Evolutionary conservation across 1,140 invertebrate species (phyloP).

Genomic region (Berghia stephanieae): DNA sequence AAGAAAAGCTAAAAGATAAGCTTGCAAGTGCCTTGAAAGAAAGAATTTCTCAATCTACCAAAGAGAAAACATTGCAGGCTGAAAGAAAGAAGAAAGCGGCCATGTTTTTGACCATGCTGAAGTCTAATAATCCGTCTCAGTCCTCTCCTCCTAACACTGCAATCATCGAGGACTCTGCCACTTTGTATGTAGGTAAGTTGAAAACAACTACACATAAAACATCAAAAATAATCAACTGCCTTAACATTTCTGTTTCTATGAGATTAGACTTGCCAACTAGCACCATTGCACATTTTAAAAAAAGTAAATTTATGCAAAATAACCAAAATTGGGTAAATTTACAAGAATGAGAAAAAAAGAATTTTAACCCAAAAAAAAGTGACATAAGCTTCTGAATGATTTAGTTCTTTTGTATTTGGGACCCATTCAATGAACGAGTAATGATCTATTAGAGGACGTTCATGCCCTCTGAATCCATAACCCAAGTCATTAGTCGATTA

Average conservation of each 20-base stretch:
- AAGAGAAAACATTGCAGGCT: constrained; percentile 76
- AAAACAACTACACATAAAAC: neutral
- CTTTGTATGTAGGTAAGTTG: constrained; percentile 14
- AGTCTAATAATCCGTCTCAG: constrained; percentile 43
- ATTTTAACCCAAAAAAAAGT: neutral
- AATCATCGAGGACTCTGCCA: constrained; percentile 14
- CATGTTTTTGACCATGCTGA: constrained; percentile 67
- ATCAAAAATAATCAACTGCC: neutral
- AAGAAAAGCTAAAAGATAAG: constrained; percentile 75
- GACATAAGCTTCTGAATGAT: too few species aligned
- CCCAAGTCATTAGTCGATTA: too few species aligned
- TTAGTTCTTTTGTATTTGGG: too few species aligned
- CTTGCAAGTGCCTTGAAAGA: constrained; percentile 73
- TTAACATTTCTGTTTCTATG: neutral
- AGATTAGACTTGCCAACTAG: neutral
- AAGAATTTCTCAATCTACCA: constrained; percentile 70
- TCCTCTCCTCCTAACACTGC: constrained; percentile 12
- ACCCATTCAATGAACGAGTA: too few species aligned
- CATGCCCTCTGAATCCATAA: too few species aligned
- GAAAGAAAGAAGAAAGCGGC: constrained; percentile 75
- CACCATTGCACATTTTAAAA: neutral
- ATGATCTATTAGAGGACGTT: too few species aligned
- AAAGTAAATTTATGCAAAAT: neutral
- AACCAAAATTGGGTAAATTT: neutral
- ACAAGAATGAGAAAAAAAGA: neutral